phyloP scores from a whole-genome alignment of 2,888 invertebrate genomes.

The Lasioglossum zephyrum region DNA sequence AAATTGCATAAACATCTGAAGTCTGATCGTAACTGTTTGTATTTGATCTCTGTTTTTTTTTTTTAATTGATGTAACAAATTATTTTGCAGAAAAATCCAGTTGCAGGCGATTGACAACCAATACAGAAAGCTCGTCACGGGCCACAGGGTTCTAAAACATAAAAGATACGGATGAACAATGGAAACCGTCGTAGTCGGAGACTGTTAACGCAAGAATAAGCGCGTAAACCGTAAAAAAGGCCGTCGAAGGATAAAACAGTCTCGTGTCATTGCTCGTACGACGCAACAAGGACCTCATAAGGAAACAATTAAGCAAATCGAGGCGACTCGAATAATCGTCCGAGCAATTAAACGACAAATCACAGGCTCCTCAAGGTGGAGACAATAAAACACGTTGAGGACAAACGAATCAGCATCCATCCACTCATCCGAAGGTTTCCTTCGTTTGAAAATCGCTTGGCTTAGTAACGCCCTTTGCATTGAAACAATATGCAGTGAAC shows the following conservation, averaged over 20 bases:
- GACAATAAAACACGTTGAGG: conserved; percentile 74
- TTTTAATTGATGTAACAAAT: too few species aligned
- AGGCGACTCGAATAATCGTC: conserved; percentile 69
- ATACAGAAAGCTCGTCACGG: not conserved
- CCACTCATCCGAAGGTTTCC: conserved; percentile 34
- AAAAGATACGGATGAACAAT: not conserved
- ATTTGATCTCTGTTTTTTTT: too few species aligned
- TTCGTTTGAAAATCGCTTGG: conserved; percentile 18
- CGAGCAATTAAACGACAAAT: conserved; percentile 73
- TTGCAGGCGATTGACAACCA: not conserved
- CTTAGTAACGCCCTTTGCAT: not conserved
- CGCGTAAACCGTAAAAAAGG: not conserved
- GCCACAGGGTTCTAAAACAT: not conserved
- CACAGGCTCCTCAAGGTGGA: conserved; percentile 70
- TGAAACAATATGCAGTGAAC: too few species aligned
- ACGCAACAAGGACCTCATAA: conserved; percentile 56
- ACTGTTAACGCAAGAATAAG: conserved; percentile 8
- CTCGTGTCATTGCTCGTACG: conserved; percentile 34
- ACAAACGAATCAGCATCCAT: conserved; percentile 36
- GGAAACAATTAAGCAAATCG: conserved; percentile 69
- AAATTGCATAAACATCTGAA: too few species aligned
- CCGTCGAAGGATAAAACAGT: conserved; percentile 17
- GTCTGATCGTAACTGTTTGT: too few species aligned
- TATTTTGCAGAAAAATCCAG: too few species aligned
- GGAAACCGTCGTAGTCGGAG: not conserved